phyloP scores from a whole-genome alignment of 64 coral and sea anemone species.

The Dendronephthya gigantea region DNA sequence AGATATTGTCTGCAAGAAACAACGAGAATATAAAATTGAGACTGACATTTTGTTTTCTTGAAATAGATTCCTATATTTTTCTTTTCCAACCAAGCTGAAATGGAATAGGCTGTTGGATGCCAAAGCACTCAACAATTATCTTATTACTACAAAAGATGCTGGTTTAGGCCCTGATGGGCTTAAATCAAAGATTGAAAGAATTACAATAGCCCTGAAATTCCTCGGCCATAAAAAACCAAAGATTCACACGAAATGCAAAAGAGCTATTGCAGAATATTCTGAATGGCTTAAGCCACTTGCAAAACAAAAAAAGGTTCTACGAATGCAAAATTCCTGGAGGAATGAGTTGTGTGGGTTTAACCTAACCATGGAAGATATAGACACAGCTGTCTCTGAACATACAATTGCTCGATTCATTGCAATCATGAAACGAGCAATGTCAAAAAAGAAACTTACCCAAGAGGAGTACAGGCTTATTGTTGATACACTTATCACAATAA shows the following conservation, averaged over 20 bases:
- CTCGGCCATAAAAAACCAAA: slow-evolving; percentile 26
- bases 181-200: slow-evolving; percentile 26
- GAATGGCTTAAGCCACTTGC: slow-evolving; percentile 17
- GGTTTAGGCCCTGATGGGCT: slow-evolving; percentile 35
- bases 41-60: too few species aligned
- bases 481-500: slow-evolving; percentile 20
- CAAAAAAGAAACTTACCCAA: slow-evolving; percentile 5
- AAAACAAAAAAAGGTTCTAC: slow-evolving; percentile 27
- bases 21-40: too few species aligned
- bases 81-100: too few species aligned
- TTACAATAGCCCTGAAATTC: slow-evolving; percentile 13
- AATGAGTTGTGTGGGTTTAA: slow-evolving; percentile 19
- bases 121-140: slow-evolving; percentile 18
- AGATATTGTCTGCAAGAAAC: too few species aligned
- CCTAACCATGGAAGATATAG: slow-evolving; percentile 18
- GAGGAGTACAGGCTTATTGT: slow-evolving; percentile 25
- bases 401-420: slow-evolving; percentile 9
- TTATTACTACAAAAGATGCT: slow-evolving; percentile 19
- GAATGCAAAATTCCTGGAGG: slow-evolving; percentile 31
- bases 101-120: slow-evolving; percentile 12
- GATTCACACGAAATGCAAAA: too few species aligned
- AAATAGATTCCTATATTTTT: too few species aligned
- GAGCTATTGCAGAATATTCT: too few species aligned
- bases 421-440: slow-evolving; percentile 31
- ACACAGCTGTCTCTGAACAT: slow-evolving; percentile 17